Base-by-base conservation (phyloP, 37 sponge, comb jelly and placozoan species). In the Mnemiopsis leidyi region DNA sequence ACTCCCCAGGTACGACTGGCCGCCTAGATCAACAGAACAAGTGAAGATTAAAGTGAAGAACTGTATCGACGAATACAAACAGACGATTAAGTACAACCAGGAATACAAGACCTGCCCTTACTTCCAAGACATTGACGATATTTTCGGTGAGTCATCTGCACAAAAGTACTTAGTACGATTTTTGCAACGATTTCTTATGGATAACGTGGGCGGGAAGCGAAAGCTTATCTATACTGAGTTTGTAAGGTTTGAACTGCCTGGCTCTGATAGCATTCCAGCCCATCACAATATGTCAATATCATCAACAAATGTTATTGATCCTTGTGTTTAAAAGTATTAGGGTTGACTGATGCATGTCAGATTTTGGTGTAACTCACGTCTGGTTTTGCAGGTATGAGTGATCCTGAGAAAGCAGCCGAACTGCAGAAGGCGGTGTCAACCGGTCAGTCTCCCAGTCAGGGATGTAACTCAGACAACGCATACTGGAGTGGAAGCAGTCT, bases 1-100 rank as follows among this genome's bases (percentile, higher is more conserved):
- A n/a, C n/a, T n/a, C n/a, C 61, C 23, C 82, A 85, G 90, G 48
- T 40, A 85, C 90, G 90, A 85, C 90, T 85, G 90, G 90, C 90
- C 90, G 23, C 29, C 90, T 5, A 3, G 90, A 2, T 85, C 90
- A 1, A 85, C 90, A 3, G 90, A 85, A 25, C 90, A 85, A 85
- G 90, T 85, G 9, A 85, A 85, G 90, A 85, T 85, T n/a, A 85
- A 85, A 39, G 90, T 85, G 48, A 85, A 85, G 90, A 85, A 85
- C 90, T 85, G 90, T 39, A 85, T 85, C 24, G 90, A 85, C 61
- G 90, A 85, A 25, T 85, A 85, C 90, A 85, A 85, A 33, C 90
- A 85, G 90, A 85, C 90, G 0, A 85, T 85, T 61, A 85, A 85
- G 61, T 85, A 85, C 90, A 85, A 85, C 61, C 90, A 85, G 35